Conservation (phyloP, 2,888 invertebrate species). For the Heterodera filipjevi region DNA sequence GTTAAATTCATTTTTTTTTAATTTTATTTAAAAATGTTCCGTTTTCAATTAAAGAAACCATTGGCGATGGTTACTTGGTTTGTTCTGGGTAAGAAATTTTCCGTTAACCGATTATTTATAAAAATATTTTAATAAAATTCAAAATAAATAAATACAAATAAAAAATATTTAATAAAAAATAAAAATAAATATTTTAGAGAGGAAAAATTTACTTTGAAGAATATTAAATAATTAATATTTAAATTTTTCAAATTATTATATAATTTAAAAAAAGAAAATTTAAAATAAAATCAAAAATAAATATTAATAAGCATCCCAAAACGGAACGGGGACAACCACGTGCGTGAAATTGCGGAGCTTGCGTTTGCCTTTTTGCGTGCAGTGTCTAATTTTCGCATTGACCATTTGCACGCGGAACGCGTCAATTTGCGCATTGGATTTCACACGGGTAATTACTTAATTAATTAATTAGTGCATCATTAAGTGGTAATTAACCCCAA, state of each 20-base stretch:
- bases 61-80: slow-evolving; percentile 58
- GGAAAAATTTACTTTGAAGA: no score
- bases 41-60: slow-evolving; percentile 33
- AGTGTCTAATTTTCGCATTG: slow-evolving; percentile 46
- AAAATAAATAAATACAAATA: no score
- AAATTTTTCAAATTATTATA: neutral
- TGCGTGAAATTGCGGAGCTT: slow-evolving; percentile 53
- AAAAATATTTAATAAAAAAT: no score
- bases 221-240: no score
- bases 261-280: neutral
- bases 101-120: no score
- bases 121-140: no score
- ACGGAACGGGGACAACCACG: slow-evolving; percentile 56
- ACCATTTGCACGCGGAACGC: slow-evolving; percentile 52
- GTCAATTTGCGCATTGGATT: slow-evolving; percentile 55
- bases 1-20: neutral
- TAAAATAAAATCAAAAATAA: neutral
- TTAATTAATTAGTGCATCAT: neutral
- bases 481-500: neutral
- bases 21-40: neutral
- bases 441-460: slow-evolving; percentile 46
- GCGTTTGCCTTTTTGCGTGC: slow-evolving; percentile 49
- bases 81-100: slow-evolving; percentile 42
- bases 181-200: no score
- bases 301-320: slow-evolving; percentile 48